Conservation (phyloP, 2,113 vertebrate species). For the Notothenia rossii region DNA sequence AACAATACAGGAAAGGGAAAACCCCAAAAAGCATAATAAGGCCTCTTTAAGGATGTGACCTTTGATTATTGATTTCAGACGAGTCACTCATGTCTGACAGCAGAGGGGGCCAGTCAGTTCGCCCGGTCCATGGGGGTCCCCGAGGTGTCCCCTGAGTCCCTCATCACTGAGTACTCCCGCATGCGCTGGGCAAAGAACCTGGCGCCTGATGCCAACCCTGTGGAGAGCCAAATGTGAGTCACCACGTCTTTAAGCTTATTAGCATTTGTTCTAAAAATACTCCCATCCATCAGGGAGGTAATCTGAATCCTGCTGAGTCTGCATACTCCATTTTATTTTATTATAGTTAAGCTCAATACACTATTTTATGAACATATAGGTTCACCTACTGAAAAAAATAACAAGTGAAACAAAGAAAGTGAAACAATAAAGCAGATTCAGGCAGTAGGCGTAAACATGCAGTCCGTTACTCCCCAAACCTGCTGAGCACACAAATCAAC, state of each 20-base stretch:
- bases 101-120: conserved; percentile 88
- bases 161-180: conserved; percentile 88
- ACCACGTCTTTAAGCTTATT: background rate
- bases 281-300: too few species aligned
- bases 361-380: too few species aligned
- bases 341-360: too few species aligned
- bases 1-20: too few species aligned
- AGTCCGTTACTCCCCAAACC: too few species aligned
- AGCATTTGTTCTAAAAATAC: background rate
- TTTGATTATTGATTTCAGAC: conserved; percentile 82
- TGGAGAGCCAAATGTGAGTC: conserved; percentile 85
- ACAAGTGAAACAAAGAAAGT: background rate
- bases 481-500: background rate
- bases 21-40: too few species aligned
- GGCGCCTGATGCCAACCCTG: conserved; percentile 78
- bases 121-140: conserved; percentile 89
- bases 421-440: background rate
- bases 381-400: too few species aligned
- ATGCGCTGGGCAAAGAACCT: conserved; percentile 88
- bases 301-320: too few species aligned
- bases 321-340: too few species aligned
- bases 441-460: too few species aligned
- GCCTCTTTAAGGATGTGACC: background rate
- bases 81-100: conserved; percentile 89
- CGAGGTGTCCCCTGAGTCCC: conserved; percentile 85